A percentile compares a stretch with the other conserved stretches of the same genome.
phyloP scores from a whole-genome alignment of 30 jellyfish, hydroid and myxozoan species.

The Rhopilema esculentum region DNA sequence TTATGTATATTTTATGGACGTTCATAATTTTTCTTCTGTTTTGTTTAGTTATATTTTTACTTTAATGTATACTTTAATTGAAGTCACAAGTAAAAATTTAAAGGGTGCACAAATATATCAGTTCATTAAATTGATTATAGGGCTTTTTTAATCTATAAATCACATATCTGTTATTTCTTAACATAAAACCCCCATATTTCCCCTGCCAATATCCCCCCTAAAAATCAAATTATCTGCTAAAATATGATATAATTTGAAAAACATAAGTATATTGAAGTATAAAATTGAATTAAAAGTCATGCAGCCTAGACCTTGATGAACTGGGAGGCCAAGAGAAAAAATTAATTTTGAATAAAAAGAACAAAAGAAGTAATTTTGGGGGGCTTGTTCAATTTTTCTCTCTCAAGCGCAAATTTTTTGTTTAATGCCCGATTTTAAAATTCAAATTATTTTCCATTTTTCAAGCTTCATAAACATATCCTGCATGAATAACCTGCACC shows the following conservation, averaged over 20 bases:
- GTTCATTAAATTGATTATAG: neutral
- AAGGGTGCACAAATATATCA: neutral
- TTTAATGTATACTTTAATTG: neutral
- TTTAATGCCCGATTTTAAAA: neutral
- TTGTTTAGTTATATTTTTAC: neutral
- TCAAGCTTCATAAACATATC: too few relatives aligned
- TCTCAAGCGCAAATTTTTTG: neutral
- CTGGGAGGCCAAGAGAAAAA: too few relatives aligned
- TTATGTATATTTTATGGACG: neutral
- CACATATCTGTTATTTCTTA: too few relatives aligned
- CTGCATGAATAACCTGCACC: too few relatives aligned
- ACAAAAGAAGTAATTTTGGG: conserved; percentile 5
- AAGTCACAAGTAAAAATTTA: neutral
- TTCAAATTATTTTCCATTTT: neutral
- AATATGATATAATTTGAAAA: neutral
- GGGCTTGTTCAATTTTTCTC: neutral
- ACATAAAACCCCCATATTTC: neutral
- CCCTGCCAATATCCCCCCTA: neutral
- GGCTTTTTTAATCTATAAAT: too few relatives aligned
- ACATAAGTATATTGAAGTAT: neutral
- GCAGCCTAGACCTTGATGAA: neutral
- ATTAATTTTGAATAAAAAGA: neutral
- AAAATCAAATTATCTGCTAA: neutral
- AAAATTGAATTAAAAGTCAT: neutral
- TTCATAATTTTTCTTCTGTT: neutral